Percentiles rank a stretch among this genome's conserved stretches.
Conservation (phyloP, 64 coral and sea anemone genomes). For the Montipora capricornis region DNA sequence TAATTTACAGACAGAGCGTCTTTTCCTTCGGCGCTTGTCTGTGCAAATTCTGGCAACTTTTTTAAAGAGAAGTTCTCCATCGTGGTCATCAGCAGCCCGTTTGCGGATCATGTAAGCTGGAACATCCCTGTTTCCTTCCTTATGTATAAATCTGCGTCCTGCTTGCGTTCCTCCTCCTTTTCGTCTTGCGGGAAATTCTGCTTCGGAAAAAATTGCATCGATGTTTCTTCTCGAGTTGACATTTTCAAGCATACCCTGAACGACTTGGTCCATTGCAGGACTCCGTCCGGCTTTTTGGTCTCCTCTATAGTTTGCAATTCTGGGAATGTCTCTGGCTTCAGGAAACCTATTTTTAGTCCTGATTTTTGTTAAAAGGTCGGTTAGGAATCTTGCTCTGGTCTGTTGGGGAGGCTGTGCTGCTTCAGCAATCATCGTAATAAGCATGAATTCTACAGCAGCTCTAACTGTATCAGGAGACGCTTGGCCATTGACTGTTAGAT, state of each 20-base stretch:
- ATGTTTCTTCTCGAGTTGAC: background rate
- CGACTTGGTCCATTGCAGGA: background rate
- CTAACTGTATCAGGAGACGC: slow-evolving; percentile 25
- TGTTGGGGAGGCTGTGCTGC: slow-evolving; percentile 43
- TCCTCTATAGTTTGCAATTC: background rate
- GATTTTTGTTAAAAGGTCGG: slow-evolving; percentile 8
- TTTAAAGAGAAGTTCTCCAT: background rate
- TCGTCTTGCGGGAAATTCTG: background rate
- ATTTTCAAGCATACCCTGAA: background rate
- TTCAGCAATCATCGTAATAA: slow-evolving; percentile 55
- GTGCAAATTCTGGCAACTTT: slow-evolving; percentile 2
- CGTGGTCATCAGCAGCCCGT: slow-evolving; percentile 27
- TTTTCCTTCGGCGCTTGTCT: slow-evolving; percentile 2
- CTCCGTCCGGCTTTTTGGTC: slow-evolving; percentile 30
- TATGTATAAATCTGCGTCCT: background rate
- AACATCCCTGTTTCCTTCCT: background rate
- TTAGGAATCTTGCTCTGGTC: slow-evolving; percentile 24
- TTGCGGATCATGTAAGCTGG: slow-evolving; percentile 39
- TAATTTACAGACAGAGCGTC: background rate
- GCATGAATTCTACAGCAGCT: slow-evolving; percentile 63
- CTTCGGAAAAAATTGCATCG: background rate
- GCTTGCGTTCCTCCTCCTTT: background rate
- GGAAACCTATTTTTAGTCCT: slow-evolving; percentile 17
- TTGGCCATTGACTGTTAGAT: background rate
- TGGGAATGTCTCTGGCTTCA: background rate